Base-by-base conservation (phyloP, 2,113 vertebrate genomes). In the Gracilinanus agilis region DNA sequence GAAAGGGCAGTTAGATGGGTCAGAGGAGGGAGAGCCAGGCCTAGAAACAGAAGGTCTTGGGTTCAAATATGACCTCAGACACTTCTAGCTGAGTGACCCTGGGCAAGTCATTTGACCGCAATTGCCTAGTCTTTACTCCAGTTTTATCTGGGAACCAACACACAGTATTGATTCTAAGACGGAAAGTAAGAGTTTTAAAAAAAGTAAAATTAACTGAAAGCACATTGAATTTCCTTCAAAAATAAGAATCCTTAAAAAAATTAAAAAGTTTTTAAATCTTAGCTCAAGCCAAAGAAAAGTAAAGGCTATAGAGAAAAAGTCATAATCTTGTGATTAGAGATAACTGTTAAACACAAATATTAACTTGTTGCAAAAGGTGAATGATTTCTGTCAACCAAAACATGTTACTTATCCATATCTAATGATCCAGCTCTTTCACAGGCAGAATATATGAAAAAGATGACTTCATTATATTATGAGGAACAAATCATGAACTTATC, bases 381-480 rank as follows among this genome's bases (percentile, higher is more conserved):
- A 24, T 90, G 61, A 67, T 2, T 54, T 93, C 90, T 93, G 27
- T 93, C 92, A 94, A 75, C 44, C 55, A 96, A 53, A 92, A 95
- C 3, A 53, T 94, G 89, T 91, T 96, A 96, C 53, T 93, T n/a
- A n/a, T n/a, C n/a, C n/a, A n/a, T 92, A 96, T 95, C 29, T 95
- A 91, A 89, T 96, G 97, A 95, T 83, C 25, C 2, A 92, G 90
- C 40, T 93, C 53, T 91, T 95, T 92, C 61, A 91, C 92, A 95
- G 83, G 55, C 83, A 94, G 90, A 96, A 95, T 93, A 97, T 90
- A 94, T 95, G 90, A 95, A 89, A 95, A 21, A 96, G 25, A 1
- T 94, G 94, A 93, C 44, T n/a, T 95, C 83, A 97, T 93, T 23
- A 94, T 94, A 94, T 54, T 93, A 9, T 94, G 93, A 96, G 91